A percentile compares a stretch with the other conserved stretches of the same genome.
These are phyloP conservation scores for Damaliscus lunatus DNA, from an alignment of 2,113 vertebrate species.

Conservation along the genomic window DNA sequence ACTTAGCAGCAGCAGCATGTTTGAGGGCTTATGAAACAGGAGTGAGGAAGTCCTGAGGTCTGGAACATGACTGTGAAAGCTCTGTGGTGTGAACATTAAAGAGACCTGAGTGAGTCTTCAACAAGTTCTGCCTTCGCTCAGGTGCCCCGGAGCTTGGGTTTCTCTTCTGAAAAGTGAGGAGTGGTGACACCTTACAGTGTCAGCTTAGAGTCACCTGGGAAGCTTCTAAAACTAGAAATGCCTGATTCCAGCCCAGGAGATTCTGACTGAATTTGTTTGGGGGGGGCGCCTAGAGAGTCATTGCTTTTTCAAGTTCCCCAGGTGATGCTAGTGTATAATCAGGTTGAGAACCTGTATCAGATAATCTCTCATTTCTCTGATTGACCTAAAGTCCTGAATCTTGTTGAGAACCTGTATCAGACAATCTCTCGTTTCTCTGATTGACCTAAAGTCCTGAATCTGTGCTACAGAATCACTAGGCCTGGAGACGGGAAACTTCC, in stretches of 20 bases:
- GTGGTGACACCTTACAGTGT: too few relatives aligned
- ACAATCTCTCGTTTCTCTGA: neutral
- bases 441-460: neutral
- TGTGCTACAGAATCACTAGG: neutral
- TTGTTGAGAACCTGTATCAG: neutral
- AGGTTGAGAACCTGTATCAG: neutral
- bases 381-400: neutral
- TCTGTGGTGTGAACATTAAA: neutral
- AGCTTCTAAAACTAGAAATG: neutral
- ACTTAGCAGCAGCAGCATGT: too few relatives aligned
- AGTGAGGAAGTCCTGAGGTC: neutral
- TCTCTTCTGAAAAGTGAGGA: neutral
- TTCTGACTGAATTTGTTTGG: neutral
- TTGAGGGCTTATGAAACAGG: neutral
- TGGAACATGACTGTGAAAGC: neutral
- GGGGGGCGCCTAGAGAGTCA: neutral
- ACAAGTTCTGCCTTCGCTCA: neutral
- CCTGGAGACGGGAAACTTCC: neutral
- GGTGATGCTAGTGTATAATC: neutral
- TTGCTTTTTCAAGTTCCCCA: neutral
- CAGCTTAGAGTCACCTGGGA: neutral
- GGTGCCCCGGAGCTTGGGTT: neutral
- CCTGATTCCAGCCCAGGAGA: neutral
- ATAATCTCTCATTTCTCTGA: neutral
- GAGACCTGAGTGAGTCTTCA: neutral